Evolutionary conservation across 2,888 invertebrate genomes (phyloP).

Genomic region (Hypercompe scribonia): DNA sequence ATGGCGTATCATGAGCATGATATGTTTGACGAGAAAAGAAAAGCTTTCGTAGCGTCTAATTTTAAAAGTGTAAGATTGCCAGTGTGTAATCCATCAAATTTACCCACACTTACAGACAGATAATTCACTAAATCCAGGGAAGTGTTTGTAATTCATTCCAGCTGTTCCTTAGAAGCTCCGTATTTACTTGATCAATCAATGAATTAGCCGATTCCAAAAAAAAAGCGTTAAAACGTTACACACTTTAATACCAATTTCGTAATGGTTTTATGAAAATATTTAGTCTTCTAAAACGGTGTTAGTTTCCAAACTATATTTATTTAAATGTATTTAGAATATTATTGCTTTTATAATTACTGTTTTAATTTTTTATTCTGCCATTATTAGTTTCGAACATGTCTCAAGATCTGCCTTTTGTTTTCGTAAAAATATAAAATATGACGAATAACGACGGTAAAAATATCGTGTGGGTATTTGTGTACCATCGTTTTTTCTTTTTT

Average conservation of each 20-base stretch:
- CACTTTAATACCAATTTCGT: neutral
- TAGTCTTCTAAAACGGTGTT: too few species aligned
- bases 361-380: neutral
- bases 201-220: neutral
- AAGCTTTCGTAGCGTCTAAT: neutral
- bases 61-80: neutral
- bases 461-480: too few species aligned
- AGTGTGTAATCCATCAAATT: neutral
- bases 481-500: too few species aligned
- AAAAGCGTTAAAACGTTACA: neutral
- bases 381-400: neutral
- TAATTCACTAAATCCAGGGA: neutral
- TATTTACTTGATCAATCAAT: neutral
- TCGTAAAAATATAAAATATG: neutral
- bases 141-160: neutral
- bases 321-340: neutral
- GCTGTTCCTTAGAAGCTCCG: neutral
- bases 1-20: constrained; percentile 7
- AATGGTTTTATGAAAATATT: neutral
- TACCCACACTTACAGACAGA: neutral
- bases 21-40: neutral
- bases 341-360: neutral
- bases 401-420: neutral
- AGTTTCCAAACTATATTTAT: neutral
- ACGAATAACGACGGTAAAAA: too few species aligned